A percentile compares a stretch with the other conserved stretches of the same genome.
phyloP scores from a whole-genome alignment of 2,888 invertebrate genomes.

The Chorisops tibialis region DNA sequence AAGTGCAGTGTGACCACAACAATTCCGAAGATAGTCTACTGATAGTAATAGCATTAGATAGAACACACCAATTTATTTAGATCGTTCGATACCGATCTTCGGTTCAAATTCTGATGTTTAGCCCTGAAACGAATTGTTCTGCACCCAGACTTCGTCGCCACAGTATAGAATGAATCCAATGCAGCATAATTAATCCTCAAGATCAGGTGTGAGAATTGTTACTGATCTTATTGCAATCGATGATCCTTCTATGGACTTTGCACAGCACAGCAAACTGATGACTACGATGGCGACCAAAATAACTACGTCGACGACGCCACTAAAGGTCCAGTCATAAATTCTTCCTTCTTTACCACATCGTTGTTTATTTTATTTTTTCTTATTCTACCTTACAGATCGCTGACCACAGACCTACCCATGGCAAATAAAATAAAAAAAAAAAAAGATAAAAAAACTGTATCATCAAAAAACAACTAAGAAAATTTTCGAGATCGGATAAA shows the following conservation, averaged over 20 bases:
- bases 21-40: conserved; percentile 6
- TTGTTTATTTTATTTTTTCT: not conserved
- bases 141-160: not conserved
- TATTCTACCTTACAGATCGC: conserved; percentile 18
- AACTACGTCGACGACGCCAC: conserved; percentile 20
- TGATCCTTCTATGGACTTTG: not conserved
- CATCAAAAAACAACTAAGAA: conserved; percentile 23
- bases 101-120: too few relatives aligned
- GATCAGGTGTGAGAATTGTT: conserved; percentile 21
- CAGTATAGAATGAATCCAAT: not conserved
- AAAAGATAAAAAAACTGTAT: conserved; percentile 7
- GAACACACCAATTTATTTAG: not conserved
- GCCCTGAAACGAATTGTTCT: not conserved
- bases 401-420: conserved; percentile 12
- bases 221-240: conserved; percentile 12
- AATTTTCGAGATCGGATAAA: conserved; percentile 26
- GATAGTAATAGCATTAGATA: not conserved
- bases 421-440: not conserved
- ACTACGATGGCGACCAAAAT: conserved; percentile 18
- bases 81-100: too few relatives aligned
- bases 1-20: conserved; percentile 2
- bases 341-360: not conserved
- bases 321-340: conserved; percentile 14
- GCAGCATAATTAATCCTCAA: conserved; percentile 6
- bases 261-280: not conserved